Evolutionary conservation across 2,797 vertebrate species (phyloP), one percentile per base, ranked within the genome.

Genomic region (Scarus forsteni): DNA sequence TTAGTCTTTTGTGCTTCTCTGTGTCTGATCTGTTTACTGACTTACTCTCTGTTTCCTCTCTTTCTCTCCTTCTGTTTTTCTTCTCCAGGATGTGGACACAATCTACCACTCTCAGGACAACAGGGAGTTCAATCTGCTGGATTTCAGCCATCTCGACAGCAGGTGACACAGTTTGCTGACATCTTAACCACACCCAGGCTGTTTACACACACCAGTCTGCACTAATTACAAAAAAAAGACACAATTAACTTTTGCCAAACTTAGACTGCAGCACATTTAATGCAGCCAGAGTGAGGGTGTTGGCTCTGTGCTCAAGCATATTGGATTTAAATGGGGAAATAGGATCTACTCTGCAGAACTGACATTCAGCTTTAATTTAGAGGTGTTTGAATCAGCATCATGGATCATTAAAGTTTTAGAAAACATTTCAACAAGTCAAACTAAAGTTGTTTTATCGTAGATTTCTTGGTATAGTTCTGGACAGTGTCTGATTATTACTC

Each of bases 21-120:
- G 18, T 44, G 43, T 38, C 40, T 46, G 13, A 38, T 57, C 60
- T 64, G 38, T 73, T 72, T 63, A 15, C 16, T 61, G 48, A 10
- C 10, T 44, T 36, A 36, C 27, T 69, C 39, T 60, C 1, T 16
- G 59, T 34, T 2, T 18, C 39, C 27, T 48, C 10, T 50, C 12
- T 58, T 53, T 53, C 57, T 16, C 53, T 46, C 11, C 57, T 48
- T 40, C 49, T 68, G 18, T 8, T 50, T 6, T 52, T 66, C 7
- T 68, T n/a, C 66, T 80, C 49, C 79, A 98, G 97, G 97, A 98
- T 69, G 97, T 98, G 48, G 97, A 98, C 88, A 98, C 96, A 14
- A 97, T 98, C 88, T 98, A 98, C 85, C 96, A 97, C 91, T 96
- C 96, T 1, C 96, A 97, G 86, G 96, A 98, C 92, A 98, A 96